Conservation (phyloP, 2,888 invertebrate genomes). For the Agrotis segetum region DNA sequence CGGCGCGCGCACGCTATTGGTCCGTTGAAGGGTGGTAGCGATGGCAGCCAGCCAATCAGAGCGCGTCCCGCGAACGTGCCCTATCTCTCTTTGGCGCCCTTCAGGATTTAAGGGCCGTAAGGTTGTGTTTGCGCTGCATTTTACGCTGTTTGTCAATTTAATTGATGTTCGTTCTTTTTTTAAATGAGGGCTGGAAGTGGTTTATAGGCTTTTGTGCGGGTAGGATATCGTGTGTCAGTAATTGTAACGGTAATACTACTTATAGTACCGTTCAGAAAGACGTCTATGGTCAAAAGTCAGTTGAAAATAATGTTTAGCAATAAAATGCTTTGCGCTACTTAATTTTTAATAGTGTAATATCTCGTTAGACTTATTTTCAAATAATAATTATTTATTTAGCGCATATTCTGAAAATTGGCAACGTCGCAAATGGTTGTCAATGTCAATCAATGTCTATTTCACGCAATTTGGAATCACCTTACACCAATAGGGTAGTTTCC, state of each 20-base stretch:
- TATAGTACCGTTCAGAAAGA: neutral
- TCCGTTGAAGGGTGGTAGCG: slow-evolving; percentile 72
- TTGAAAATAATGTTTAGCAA: too few relatives aligned
- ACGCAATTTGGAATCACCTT: too few relatives aligned
- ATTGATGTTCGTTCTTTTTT: slow-evolving; percentile 83
- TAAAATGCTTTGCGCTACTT: too few relatives aligned
- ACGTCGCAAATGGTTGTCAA: too few relatives aligned
- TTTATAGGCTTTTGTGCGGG: slow-evolving; percentile 57
- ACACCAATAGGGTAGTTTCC: too few relatives aligned
- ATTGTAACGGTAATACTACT: slow-evolving; percentile 34
- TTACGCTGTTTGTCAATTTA: slow-evolving; percentile 87
- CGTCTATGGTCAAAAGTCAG: too few relatives aligned
- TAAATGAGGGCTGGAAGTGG: slow-evolving; percentile 71
- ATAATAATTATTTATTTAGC: too few relatives aligned
- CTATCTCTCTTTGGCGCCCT: slow-evolving; percentile 84
- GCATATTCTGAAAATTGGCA: too few relatives aligned
- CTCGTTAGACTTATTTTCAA: too few relatives aligned
- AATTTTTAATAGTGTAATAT: too few relatives aligned
- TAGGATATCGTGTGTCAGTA: slow-evolving; percentile 46
- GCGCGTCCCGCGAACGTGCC: slow-evolving; percentile 78
- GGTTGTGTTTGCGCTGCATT: slow-evolving; percentile 88
- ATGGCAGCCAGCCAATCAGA: slow-evolving; percentile 76
- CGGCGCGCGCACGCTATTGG: slow-evolving; percentile 74
- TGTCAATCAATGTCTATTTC: too few relatives aligned
- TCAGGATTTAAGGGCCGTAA: slow-evolving; percentile 80